Evolutionary conservation across 1,140 invertebrate species (phyloP).

Genomic region (Caerostris extrusa): DNA sequence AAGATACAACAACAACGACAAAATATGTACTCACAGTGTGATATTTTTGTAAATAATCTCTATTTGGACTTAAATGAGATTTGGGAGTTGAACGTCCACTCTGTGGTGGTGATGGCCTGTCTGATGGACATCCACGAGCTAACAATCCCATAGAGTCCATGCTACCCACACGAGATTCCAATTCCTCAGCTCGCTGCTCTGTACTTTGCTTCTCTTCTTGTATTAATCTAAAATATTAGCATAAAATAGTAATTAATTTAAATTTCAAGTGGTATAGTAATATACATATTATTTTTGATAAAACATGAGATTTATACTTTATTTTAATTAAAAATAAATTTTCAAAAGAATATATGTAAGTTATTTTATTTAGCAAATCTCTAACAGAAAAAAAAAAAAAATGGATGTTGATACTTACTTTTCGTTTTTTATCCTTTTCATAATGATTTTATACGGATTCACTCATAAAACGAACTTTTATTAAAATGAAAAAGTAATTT

Average conservation of each 20-base stretch:
- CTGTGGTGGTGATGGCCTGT: constrained; percentile 89
- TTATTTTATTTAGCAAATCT: too few species aligned
- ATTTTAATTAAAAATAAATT: too few species aligned
- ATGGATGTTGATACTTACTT: too few species aligned
- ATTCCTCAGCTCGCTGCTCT: constrained; percentile 97
- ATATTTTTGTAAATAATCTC: constrained; percentile 91
- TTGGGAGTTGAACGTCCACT: constrained; percentile 90
- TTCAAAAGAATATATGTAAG: too few species aligned
- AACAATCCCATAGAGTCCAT: constrained; percentile 95
- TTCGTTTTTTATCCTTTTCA: too few species aligned
- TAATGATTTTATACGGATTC: too few species aligned
- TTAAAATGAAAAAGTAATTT: too few species aligned
- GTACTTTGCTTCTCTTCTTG: constrained; percentile 99
- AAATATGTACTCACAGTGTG: constrained; percentile 85
- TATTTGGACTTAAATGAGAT: constrained; percentile 87
- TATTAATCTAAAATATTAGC: constrained; percentile 86
- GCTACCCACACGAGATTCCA: constrained; percentile 97
- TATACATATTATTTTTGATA: too few species aligned
- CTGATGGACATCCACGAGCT: constrained; percentile 84
- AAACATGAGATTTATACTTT: too few species aligned
- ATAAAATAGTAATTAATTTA: background rate
- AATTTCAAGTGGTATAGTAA: background rate
- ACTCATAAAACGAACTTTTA: too few species aligned
- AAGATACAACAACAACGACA: background rate
- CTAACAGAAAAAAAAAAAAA: too few species aligned